Evolutionary conservation across 2,888 invertebrate genomes (phyloP).

Genomic region (Tolmerus cingulatus): DNA sequence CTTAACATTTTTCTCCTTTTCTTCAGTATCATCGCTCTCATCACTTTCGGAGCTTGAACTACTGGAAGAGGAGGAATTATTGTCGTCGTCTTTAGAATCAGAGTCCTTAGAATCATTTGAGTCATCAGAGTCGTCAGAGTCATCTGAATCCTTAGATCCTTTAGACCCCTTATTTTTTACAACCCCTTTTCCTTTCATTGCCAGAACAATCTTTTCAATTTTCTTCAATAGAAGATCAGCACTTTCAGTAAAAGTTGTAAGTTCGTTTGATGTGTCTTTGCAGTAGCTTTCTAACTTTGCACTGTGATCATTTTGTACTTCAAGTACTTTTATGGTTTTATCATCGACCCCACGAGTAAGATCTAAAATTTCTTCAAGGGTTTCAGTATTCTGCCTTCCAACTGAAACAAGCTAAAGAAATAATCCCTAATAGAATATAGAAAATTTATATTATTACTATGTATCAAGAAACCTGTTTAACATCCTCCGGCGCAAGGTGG

Average conservation of each 20-base stretch:
- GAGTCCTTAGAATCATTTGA: neutral
- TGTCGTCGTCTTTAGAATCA: conserved; percentile 46
- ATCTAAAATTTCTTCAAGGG: conserved; percentile 57
- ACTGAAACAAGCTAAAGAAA: conserved; percentile 47
- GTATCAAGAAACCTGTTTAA: neutral
- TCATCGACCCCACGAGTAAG: conserved; percentile 56
- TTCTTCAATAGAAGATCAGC: conserved; percentile 58
- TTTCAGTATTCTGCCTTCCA: conserved; percentile 51
- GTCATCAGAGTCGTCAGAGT: neutral
- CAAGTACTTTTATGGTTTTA: conserved; percentile 54
- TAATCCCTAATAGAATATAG: neutral
- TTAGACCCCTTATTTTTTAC: conserved; percentile 7
- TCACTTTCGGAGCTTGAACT: conserved; percentile 22
- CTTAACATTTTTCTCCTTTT: neutral
- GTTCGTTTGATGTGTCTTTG: conserved; percentile 55
- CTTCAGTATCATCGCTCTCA: conserved; percentile 47
- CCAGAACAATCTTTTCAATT: conserved; percentile 55
- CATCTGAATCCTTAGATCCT: neutral
- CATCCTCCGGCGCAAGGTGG: neutral
- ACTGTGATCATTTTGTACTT: conserved; percentile 51
- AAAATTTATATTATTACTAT: neutral
- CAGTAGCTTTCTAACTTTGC: conserved; percentile 54
- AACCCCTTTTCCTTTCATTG: conserved; percentile 53
- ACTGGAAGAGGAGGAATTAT: neutral
- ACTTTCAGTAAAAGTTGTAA: conserved; percentile 58